Evolutionary conservation across 2,888 invertebrate genomes (phyloP), one percentile per base, ranked within the genome.

Genomic region (Drosophila anceps): DNA sequence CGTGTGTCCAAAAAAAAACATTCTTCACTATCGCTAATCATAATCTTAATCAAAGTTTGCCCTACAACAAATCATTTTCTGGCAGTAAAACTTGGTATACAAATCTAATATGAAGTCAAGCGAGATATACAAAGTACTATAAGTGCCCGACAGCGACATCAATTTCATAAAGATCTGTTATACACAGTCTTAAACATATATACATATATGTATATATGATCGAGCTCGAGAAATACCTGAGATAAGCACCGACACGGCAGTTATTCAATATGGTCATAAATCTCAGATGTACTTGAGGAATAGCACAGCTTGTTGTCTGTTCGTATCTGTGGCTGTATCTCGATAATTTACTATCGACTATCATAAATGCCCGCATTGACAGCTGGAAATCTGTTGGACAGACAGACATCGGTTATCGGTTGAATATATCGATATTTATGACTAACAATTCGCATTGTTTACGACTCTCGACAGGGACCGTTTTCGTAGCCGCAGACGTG

Each of bases 401-500:
- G 29, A 7, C 29, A 58, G 33, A 1, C 18, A 51, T 39, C 29
- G 24, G 5, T 29, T 41, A 57, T 57, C 62, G 51, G 31, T 7
- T 29, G 10, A 44, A 24, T 39, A 2, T 31, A 51, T 50, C 44
- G 31, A 35, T 39, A 53, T 61, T 55, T 68, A 15, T 55, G 43
- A 10, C 15, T 10, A 27, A 27, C 15, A 1, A 13, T 12, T 20
- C 27, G 12, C n/a, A 43, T 58, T 27, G 15, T 57, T 55, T 61
- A 12, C 8, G 46, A 12, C 24, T 53, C 6, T 35, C 20, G 29
- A 5, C 92, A 96, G 96, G 92, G 94, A 94, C 64, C 95, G 95
- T 24, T 94, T 94, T 80, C 95, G 95, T 86, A 95, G 93, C 94
- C 94, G 93, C 92, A 94, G 94, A 93, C 95, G 94, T 92, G 96